Conservation (phyloP, 2,113 vertebrate species). For the Myrmecophaga tridactyla region DNA sequence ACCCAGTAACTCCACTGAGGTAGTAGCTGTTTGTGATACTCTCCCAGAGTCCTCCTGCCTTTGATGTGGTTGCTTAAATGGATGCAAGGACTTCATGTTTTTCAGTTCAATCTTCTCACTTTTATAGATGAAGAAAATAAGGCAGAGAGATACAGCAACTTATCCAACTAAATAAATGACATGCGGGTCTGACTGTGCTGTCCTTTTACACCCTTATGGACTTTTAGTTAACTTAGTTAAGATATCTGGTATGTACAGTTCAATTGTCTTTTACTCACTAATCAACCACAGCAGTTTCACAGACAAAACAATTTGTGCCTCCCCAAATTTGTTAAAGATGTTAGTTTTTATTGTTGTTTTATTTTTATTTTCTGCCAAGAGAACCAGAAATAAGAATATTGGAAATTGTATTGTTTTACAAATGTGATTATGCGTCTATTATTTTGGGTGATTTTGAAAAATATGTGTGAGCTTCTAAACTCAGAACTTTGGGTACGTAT, state of each 20-base stretch:
- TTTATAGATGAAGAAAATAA: not conserved
- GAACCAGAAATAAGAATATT: not conserved
- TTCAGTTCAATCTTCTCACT: not conserved
- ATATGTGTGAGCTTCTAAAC: not conserved
- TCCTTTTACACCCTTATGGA: not conserved
- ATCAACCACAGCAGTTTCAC: not conserved
- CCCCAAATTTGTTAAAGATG: not conserved
- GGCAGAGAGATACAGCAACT: not conserved
- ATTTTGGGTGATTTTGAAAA: not conserved
- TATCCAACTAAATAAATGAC: not conserved
- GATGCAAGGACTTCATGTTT: not conserved
- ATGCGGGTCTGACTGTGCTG: not conserved
- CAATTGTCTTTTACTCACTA: not conserved
- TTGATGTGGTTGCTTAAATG: not conserved
- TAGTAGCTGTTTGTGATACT: fast-evolving
- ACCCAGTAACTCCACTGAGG: not conserved
- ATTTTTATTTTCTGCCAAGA: not conserved
- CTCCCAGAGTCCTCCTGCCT: not conserved
- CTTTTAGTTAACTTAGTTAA: not conserved
- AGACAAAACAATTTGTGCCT: not conserved
- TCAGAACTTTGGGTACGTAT: not conserved
- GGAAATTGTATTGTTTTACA: not conserved
- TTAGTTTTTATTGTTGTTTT: not conserved
- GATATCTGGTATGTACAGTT: too few relatives aligned
- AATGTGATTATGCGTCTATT: not conserved